Base-by-base conservation (phyloP, 2,888 invertebrate genomes). In the Pecten maximus region DNA sequence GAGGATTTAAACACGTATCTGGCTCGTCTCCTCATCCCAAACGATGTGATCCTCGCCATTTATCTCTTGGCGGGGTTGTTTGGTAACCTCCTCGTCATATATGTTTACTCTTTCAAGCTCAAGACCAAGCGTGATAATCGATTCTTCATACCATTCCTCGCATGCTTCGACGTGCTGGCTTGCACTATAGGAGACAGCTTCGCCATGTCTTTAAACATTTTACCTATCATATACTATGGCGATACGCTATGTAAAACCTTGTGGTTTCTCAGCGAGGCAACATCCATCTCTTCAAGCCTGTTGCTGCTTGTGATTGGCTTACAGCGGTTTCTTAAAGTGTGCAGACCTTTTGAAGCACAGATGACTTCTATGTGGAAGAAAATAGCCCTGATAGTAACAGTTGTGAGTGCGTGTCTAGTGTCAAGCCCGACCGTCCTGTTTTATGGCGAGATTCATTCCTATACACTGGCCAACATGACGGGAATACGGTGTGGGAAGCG, bases 291-390 rank as follows among this genome's bases (percentile, higher is more conserved):
- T 0, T 90, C 90, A 16, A 86, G 89, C 2, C 40, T 89, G 6
- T 50, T 91, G 35, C 40, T 91, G 6, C 19, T 91, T 23, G 91
- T 91, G 16, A 90, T 91, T 35, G 90, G 90, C 35, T 40, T 91
- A 19, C 91, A 91, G 28, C 40, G 91, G 50, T 91, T 89, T 88
- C n/a, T 91, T 23, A 91, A 91, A 39, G 91, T 91, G 6, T 91
- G 91, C 40, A 90, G 87, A 54, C 91, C 91, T 28, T 60, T 91
- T 35, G 88, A 88, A 60, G 40, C 35, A 6, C 50, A 87, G 12
- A 88, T 90, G 86, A 50, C 88, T 6, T 89, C 89, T 44, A 44
- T 0, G n/a, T 35, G 87, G 87, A 91, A 91, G 54, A 89, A 88
- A 60, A 35, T 90, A 28, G 91, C 90, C 28, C 87, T 91, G 2